Percentiles rank a stretch among this genome's conserved stretches.
phyloP scores from a whole-genome alignment of 2,113 vertebrate genomes.

The Micronycteris hirsuta region DNA sequence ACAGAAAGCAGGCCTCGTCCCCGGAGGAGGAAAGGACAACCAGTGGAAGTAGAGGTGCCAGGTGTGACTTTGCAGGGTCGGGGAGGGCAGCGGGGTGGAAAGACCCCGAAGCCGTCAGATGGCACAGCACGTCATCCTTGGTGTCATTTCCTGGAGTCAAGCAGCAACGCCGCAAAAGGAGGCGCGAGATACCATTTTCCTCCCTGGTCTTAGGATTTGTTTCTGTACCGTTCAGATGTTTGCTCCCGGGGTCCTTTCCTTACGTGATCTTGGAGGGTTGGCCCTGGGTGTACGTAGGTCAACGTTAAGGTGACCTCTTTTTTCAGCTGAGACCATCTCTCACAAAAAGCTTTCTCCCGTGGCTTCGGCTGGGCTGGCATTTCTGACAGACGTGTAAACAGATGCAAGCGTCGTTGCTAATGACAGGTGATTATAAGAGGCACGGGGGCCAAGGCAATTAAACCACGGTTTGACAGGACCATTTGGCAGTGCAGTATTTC shows the following conservation, averaged over 20 bases:
- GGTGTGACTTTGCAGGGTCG: background rate
- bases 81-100: background rate
- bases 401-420: conserved; percentile 93
- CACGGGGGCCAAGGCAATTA: conserved; percentile 96
- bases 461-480: conserved; percentile 94
- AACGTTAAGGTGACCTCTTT: conserved; percentile 59
- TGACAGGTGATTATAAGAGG: conserved; percentile 99
- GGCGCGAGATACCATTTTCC: background rate
- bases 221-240: background rate
- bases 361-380: conserved; percentile 77
- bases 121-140: background rate
- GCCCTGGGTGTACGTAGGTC: background rate
- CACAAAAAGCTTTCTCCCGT: conserved; percentile 74
- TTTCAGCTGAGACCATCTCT: conserved; percentile 76
- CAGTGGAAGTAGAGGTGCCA: background rate
- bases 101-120: background rate
- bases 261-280: background rate
- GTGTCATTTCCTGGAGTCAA: background rate
- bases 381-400: conserved; percentile 95
- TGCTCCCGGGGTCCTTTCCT: background rate
- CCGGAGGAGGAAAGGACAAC: background rate
- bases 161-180: background rate
- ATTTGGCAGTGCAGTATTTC: conserved; percentile 92
- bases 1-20: background rate
- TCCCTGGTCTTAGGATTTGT: background rate